Conservation (phyloP, 2,113 vertebrate genomes). For the Pyxicephalus adspersus region DNA sequence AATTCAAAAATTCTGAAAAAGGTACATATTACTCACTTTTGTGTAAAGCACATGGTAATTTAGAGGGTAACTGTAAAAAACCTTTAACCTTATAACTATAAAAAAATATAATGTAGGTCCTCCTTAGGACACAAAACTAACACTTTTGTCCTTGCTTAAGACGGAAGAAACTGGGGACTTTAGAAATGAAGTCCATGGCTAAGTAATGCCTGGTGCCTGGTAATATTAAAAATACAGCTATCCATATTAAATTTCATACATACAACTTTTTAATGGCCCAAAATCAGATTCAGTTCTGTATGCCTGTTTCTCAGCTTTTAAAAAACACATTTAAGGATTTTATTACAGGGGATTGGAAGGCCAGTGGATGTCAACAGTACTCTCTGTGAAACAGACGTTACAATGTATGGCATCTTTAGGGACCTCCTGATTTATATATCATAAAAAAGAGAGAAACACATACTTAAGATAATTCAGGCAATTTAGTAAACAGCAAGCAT, state of each 20-base stretch:
- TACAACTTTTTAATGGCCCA: neutral
- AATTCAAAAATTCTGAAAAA: too few species aligned
- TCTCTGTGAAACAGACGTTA: conserved; percentile 5
- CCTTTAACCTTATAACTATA: too few species aligned
- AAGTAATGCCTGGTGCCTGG: neutral
- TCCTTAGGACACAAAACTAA: too few species aligned
- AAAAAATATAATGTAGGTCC: too few species aligned
- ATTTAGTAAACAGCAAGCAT: neutral
- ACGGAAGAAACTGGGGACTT: too few species aligned
- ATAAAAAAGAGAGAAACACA: neutral
- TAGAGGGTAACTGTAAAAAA: too few species aligned
- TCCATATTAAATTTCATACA: neutral
- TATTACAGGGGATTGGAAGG: conserved; percentile 5
- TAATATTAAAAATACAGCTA: neutral
- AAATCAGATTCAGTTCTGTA: neutral
- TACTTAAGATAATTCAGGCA: neutral
- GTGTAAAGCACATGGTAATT: too few species aligned
- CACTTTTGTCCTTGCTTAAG: too few species aligned
- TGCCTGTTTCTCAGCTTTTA: neutral
- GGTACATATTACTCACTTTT: too few species aligned
- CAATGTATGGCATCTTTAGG: neutral
- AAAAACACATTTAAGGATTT: conserved; percentile 9
- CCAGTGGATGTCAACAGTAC: conserved; percentile 1
- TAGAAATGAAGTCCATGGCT: neutral
- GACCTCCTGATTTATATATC: neutral